Conservation (phyloP, 2,888 invertebrate genomes). For the Andrena haemorrhoa region DNA sequence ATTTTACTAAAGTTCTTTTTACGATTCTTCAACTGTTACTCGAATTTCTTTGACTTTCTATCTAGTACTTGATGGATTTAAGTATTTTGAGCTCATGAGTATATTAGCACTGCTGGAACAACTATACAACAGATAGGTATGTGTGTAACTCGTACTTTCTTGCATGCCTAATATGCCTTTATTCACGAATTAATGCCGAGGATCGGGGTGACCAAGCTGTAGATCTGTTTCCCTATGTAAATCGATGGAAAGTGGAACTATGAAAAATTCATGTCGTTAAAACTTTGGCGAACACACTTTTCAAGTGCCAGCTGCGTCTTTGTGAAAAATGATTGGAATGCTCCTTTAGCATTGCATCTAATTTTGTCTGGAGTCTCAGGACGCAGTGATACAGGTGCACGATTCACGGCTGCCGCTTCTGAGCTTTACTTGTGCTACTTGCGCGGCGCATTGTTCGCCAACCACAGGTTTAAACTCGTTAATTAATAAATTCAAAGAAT, state of each 20-base stretch:
- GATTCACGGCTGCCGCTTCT: neutral
- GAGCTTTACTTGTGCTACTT: neutral
- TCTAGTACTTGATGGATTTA: too few relatives aligned
- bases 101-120: too few relatives aligned
- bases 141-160: too few relatives aligned
- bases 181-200: too few relatives aligned
- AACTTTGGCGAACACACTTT: neutral
- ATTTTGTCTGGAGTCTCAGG: neutral
- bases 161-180: too few relatives aligned
- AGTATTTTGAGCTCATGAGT: too few relatives aligned
- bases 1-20: neutral
- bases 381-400: slow-evolving; percentile 1
- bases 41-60: too few relatives aligned
- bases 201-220: too few relatives aligned
- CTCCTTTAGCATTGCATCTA: neutral
- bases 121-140: too few relatives aligned
- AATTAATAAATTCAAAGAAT: neutral
- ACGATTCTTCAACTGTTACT: neutral
- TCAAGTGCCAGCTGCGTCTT: neutral
- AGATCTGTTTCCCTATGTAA: too few relatives aligned
- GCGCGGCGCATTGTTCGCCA: neutral
- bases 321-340: neutral
- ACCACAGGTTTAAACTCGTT: neutral
- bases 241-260: too few relatives aligned
- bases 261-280: too few relatives aligned